Base-by-base conservation (phyloP, 53 echinoderm and acorn worm genomes). In the Arbacia lixula region DNA sequence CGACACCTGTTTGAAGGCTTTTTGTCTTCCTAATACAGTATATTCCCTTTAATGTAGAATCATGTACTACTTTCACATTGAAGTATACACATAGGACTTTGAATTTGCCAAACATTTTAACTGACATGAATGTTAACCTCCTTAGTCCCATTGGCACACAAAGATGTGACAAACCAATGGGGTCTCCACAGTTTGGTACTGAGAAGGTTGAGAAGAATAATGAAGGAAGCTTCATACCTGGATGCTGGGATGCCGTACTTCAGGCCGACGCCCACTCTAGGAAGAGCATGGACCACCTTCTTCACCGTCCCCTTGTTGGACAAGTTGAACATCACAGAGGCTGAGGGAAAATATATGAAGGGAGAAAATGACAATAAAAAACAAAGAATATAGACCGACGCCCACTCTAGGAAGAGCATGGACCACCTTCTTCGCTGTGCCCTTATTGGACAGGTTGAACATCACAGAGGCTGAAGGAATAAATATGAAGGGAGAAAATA, bases 321-420 rank as follows among this genome's bases (percentile, higher is more conserved):
- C 32, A 99, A 87, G 88, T 92, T 99, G 92, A 99, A 95, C 99
- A 99, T 99, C 72, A 99, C 99, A 34, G 99, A 94, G 1, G 99
- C 99, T 74, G 53, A 33, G 16, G n/a, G 29, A 25, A 46, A 14
- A 33, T 64, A n/a, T n/a, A n/a, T n/a, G n/a, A n/a, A n/a, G n/a
- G n/a, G n/a, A n/a, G 51, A 51, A 51, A 49, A 51, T 3, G 51
- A 5, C 14, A 51, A 51, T 51, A 1, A 51, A 51, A 51, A 17
- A 51, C 14, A 14, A 51, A 17, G 1, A 51, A 51, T 17, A 51
- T 2, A 51, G n/a, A 14, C 50, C 25, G 26, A 20, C 26, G 26
- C 56, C 4, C 3, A 95, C 93, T 31, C 95, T 79, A 5, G 95
- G 95, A 12, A 95, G 75, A 43, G 95, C 93, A 56, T 91, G 88